phyloP scores from a whole-genome alignment of 2,113 vertebrate species.

The Trinectes maculatus region DNA sequence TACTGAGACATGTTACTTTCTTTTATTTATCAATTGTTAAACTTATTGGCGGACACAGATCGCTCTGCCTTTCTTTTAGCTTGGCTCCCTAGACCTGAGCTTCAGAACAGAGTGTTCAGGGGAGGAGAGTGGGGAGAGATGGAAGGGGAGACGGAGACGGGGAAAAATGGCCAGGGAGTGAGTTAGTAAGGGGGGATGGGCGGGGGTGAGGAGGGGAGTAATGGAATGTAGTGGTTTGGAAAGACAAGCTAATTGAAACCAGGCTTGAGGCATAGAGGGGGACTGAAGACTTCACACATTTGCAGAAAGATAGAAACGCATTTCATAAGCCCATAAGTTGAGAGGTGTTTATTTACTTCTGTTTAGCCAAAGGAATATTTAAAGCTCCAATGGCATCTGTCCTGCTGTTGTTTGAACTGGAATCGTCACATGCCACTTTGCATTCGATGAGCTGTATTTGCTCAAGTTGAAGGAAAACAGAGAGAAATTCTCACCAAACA shows the following conservation, averaged over 20 bases:
- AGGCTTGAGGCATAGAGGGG: constrained; percentile 78
- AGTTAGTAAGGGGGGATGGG: constrained; percentile 59
- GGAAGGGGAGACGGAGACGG: constrained; percentile 44
- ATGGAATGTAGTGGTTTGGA: constrained; percentile 89
- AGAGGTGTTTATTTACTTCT: neutral
- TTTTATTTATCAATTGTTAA: constrained; percentile 13
- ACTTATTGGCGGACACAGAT: constrained; percentile 36
- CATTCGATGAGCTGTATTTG: neutral
- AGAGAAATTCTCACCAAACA: neutral
- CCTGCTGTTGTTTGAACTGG: neutral
- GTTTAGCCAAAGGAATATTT: neutral
- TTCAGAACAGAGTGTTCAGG: constrained; percentile 63
- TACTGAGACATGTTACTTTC: neutral
- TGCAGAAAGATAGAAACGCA: constrained; percentile 47
- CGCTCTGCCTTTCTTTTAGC: constrained; percentile 56
- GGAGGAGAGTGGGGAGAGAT: constrained; percentile 27
- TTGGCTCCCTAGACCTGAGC: constrained; percentile 71
- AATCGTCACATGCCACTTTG: neutral
- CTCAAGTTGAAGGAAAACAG: constrained; percentile 7
- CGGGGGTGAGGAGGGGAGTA: constrained; percentile 73
- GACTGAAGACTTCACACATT: constrained; percentile 61
- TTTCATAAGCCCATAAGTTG: constrained; percentile 36
- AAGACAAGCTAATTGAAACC: constrained; percentile 88
- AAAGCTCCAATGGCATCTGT: neutral
- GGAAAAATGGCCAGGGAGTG: constrained; percentile 59